phyloP scores from a whole-genome alignment of 1,140 invertebrate species.

The Colletes gigas region DNA sequence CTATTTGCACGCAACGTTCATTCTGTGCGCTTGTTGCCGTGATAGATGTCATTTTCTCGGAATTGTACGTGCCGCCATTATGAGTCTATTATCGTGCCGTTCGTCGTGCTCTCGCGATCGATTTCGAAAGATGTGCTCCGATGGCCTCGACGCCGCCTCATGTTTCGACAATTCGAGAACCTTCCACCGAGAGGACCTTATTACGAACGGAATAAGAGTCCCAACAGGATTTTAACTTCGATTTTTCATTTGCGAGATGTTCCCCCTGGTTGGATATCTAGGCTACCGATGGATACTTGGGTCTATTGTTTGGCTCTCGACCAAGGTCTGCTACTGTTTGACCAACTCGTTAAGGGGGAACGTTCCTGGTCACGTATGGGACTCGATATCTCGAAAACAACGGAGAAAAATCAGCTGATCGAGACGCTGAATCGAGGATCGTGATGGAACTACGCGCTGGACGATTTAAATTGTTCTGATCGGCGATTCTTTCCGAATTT shows the following conservation, averaged over 20 bases:
- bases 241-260: background rate
- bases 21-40: background rate
- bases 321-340: background rate
- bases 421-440: no score
- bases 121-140: background rate
- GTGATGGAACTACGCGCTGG: no score
- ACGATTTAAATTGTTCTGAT: no score
- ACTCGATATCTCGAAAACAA: background rate
- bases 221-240: background rate
- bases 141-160: background rate
- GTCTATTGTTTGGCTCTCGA: background rate
- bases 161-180: background rate
- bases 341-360: background rate
- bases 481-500: no score
- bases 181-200: background rate
- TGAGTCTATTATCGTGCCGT: background rate
- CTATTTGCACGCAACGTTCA: background rate
- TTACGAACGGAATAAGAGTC: background rate
- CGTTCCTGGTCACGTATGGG: background rate
- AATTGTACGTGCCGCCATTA: background rate
- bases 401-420: background rate
- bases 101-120: background rate
- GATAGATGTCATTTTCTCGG: background rate
- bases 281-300: background rate
- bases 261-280: background rate